Evolutionary conservation across 1,140 invertebrate species (phyloP).

Genomic region (Nasonia giraulti): DNA sequence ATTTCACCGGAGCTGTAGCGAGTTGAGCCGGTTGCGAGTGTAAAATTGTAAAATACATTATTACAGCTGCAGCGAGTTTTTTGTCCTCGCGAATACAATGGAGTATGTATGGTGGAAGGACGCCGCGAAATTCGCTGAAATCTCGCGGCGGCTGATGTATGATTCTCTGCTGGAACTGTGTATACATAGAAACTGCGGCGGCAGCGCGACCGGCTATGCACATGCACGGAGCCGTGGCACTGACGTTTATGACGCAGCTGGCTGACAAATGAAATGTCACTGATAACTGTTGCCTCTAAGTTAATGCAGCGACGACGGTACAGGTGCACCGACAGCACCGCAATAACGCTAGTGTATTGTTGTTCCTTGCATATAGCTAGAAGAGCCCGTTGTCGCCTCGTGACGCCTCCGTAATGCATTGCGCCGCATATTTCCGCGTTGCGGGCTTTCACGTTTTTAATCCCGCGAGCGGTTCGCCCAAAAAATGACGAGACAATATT

Average conservation of each 20-base stretch:
- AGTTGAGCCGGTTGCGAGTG: background rate
- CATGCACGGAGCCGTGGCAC: background rate
- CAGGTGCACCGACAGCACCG: conserved; percentile 22
- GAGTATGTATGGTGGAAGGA: background rate
- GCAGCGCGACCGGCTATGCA: background rate
- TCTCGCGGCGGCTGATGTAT: conserved; percentile 20
- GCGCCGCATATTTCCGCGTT: background rate
- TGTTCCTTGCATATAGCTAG: background rate
- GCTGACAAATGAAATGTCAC: conserved; percentile 70
- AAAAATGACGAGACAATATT: background rate
- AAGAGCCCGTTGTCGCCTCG: background rate
- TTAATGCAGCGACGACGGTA: conserved; percentile 56
- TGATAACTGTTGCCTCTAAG: conserved; percentile 65
- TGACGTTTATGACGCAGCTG: conserved; percentile 67
- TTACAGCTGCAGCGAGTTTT: background rate
- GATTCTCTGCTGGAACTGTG: conserved; percentile 11
- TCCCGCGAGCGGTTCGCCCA: background rate
- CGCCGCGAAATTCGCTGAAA: conserved; percentile 40
- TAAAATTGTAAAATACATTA: conserved; percentile 2
- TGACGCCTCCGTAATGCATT: background rate
- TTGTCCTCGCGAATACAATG: conserved; percentile 6
- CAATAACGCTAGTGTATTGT: conserved; percentile 20
- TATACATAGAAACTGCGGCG: conserved; percentile 17
- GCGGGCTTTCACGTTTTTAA: background rate
- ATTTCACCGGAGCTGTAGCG: too few species aligned